Conservation (phyloP, 1,140 invertebrate species). For the Panagrolaimus sp. region DNA sequence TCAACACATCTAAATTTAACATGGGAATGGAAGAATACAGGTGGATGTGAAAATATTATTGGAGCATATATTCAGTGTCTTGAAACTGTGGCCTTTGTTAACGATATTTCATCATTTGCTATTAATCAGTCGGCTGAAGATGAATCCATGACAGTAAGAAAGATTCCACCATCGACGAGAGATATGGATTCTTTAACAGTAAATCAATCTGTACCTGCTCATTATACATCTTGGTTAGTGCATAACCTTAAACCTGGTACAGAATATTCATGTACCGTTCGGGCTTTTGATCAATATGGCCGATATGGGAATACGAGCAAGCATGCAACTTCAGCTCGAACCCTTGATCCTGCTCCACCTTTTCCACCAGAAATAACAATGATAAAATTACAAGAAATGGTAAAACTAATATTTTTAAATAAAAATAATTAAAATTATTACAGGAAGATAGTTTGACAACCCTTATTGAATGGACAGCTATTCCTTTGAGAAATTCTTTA, state of each 20-base stretch:
- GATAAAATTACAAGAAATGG: constrained; percentile 28
- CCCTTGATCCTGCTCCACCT: constrained; percentile 33
- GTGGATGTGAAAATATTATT: constrained; percentile 40
- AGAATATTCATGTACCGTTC: constrained; percentile 30
- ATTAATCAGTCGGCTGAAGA: not conserved
- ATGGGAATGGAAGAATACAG: constrained; percentile 41
- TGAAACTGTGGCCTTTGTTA: not conserved
- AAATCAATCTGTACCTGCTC: constrained; percentile 34
- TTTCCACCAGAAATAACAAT: constrained; percentile 24
- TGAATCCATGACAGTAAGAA: not conserved
- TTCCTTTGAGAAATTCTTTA: constrained; percentile 22
- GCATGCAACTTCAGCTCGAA: constrained; percentile 16
- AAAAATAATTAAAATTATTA: not conserved
- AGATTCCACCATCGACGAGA: not conserved
- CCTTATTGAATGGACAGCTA: constrained; percentile 38
- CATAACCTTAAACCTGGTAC: constrained; percentile 26
- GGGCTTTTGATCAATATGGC: constrained; percentile 44
- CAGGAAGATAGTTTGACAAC: constrained; percentile 21
- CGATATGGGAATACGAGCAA: constrained; percentile 26
- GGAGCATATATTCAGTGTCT: constrained; percentile 33
- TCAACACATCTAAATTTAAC: constrained; percentile 44
- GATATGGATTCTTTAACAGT: not conserved
- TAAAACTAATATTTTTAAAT: constrained; percentile 14
- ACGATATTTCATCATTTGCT: not conserved
- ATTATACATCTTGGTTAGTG: constrained; percentile 38